These are phyloP conservation scores for Acromyrmex charruanus DNA, from an alignment of 1,140 invertebrate species.

Conservation along the genomic window DNA sequence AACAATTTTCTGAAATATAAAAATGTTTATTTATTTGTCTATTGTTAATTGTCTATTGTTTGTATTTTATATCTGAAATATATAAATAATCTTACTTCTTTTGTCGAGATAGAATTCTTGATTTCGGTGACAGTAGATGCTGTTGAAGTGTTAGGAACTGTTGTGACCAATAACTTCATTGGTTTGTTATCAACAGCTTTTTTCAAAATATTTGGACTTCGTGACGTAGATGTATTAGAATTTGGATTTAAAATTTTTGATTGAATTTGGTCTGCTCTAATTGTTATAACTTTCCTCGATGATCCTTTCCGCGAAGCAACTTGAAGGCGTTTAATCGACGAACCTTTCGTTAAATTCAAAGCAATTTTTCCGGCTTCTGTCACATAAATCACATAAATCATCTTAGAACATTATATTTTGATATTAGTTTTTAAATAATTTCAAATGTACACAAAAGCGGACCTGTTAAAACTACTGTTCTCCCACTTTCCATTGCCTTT, in stretches of 20 bases:
- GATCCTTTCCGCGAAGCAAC: conserved; percentile 76
- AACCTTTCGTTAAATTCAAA: conserved; percentile 88
- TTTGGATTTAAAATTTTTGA: conserved; percentile 78
- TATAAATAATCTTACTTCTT: conserved; percentile 54
- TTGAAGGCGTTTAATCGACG: conserved; percentile 80
- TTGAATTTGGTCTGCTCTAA: conserved; percentile 81
- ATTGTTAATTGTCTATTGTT: neutral
- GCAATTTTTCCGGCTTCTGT: conserved; percentile 92
- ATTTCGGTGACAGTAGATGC: conserved; percentile 70
- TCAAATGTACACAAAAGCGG: conserved; percentile 30
- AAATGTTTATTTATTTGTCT: neutral
- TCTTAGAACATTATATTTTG: neutral
- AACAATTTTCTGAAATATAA: conserved; percentile 68
- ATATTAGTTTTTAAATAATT: neutral
- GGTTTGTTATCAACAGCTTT: conserved; percentile 84
- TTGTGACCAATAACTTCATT: conserved; percentile 80
- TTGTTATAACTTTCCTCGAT: conserved; percentile 83
- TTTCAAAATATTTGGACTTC: conserved; percentile 84
- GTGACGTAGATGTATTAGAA: conserved; percentile 68
- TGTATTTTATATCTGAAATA: conserved; percentile 20
- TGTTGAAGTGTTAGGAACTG: conserved; percentile 76
- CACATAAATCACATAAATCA: conserved; percentile 57
- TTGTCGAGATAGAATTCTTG: conserved; percentile 68
- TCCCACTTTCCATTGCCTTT: conserved; percentile 93
- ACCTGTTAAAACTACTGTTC: conserved; percentile 93